Conservation (phyloP, 2,797 vertebrate species). For the Sparidentex hasta region DNA sequence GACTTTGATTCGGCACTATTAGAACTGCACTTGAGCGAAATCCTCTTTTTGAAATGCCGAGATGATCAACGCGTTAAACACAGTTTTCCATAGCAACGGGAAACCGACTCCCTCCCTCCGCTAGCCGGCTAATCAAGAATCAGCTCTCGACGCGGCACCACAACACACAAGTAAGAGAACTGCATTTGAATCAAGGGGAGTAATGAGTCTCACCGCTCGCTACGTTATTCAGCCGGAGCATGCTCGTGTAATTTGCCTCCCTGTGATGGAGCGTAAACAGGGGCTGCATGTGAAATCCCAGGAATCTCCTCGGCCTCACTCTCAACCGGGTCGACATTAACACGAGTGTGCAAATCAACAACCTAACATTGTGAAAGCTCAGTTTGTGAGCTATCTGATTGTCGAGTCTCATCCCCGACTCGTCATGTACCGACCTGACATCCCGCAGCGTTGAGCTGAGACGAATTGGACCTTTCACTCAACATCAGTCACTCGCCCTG, state of each 20-base stretch:
- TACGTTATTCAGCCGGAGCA: constrained; percentile 53
- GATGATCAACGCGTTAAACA: constrained; percentile 37
- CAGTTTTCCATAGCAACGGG: constrained; percentile 61
- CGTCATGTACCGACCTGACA: too few species aligned
- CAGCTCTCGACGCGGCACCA: constrained; percentile 52
- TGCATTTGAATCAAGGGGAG: constrained; percentile 60
- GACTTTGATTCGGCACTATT: constrained; percentile 25
- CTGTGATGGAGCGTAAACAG: constrained; percentile 40
- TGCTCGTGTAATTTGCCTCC: constrained; percentile 49
- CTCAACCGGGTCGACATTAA: constrained; percentile 11
- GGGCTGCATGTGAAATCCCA: constrained; percentile 20
- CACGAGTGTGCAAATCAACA: background rate
- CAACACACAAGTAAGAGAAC: constrained; percentile 61
- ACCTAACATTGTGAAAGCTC: too few species aligned
- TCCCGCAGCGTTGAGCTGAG: too few species aligned
- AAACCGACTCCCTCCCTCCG: constrained; percentile 28
- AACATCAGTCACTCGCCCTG: too few species aligned
- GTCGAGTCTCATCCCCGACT: too few species aligned
- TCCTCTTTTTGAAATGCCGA: constrained; percentile 16
- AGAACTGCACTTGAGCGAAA: constrained; percentile 23
- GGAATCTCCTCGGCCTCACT: constrained; percentile 11
- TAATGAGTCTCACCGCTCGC: constrained; percentile 51
- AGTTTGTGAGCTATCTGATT: too few species aligned
- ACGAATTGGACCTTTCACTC: too few species aligned
- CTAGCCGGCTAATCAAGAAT: constrained; percentile 53